Base-by-base conservation (phyloP, 1,140 invertebrate genomes). In the Plutomurus gul region DNA sequence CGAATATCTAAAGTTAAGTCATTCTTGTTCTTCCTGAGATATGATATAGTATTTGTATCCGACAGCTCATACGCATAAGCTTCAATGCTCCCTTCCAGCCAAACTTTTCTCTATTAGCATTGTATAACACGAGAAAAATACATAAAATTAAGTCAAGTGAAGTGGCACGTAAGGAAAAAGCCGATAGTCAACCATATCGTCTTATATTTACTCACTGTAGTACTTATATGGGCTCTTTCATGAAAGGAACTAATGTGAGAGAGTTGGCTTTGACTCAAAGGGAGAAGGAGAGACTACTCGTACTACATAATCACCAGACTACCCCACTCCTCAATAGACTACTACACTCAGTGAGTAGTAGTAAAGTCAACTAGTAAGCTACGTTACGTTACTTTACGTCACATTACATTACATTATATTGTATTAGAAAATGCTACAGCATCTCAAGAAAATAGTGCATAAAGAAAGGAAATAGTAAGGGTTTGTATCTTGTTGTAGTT, bases 31-130 rank as follows among this genome's bases (percentile, higher is more conserved):
- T 56, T 75, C 47, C 46, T 56, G 30, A 33, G 47, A 40, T 56
- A 75, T 75, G 74, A 75, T 75, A 75, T 75, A 75, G 25, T 75
- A 75, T 30, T 60, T 75, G 33, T 56, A 37, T 33, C 47, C 46
- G 74, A 75, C 74, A 75, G 74, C 74, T 75, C 47, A 47, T 36
- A 75, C 74, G 74, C 74, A 75, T 75, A 30, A 36, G 46, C 37
- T 56, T 40, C 47, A 56, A 51, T 75, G 46, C 37, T 75, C 72
- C 39, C 72, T 65, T 46, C 39, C 18, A 40, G 74, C 27, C 46
- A 75, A 51, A 75, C 46, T 75, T 75, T 75, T 75, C 74, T 75
- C 74, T 49, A 75, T 75, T 51, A 75, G 74, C 74, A 75, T 75
- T 30, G 74, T 51, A 75, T 75, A 36, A n/a, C 13, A 25, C 43